These are phyloP conservation scores for Scytalopus superciliaris DNA, from an alignment of 2,113 vertebrate species.

Conservation along the genomic window DNA sequence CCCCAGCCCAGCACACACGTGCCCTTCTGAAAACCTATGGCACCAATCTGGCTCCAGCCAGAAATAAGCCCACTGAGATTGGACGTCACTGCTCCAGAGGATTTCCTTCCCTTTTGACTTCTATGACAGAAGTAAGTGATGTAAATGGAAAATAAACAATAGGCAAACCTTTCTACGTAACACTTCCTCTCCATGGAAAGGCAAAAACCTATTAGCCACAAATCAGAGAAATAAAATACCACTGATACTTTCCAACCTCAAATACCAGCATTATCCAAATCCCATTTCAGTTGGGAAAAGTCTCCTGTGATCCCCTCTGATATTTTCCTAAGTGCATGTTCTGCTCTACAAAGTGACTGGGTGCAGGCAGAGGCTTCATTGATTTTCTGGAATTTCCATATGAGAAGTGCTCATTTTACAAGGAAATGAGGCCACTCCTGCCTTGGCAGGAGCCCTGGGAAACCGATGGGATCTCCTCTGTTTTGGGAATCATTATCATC, in stretches of 20 bases:
- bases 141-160: background rate
- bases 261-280: background rate
- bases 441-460: background rate
- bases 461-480: background rate
- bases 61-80: background rate
- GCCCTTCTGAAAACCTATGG: background rate
- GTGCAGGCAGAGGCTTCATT: background rate
- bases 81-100: background rate
- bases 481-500: background rate
- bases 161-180: background rate
- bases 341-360: background rate
- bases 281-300: background rate
- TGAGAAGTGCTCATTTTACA: background rate
- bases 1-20: accelerated
- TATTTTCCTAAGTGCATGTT: background rate
- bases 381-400: background rate
- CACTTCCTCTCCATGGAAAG: background rate
- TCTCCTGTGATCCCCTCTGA: background rate
- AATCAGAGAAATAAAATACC: background rate
- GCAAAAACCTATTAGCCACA: background rate
- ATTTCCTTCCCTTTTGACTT: conserved; percentile 50
- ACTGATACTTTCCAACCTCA: background rate
- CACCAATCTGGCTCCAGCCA: background rate
- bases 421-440: background rate
- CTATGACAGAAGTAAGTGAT: background rate